Percentiles rank a stretch among this genome's conserved stretches.
phyloP scores from a whole-genome alignment of 1,140 invertebrate genomes.

The Calycopis cecrops region DNA sequence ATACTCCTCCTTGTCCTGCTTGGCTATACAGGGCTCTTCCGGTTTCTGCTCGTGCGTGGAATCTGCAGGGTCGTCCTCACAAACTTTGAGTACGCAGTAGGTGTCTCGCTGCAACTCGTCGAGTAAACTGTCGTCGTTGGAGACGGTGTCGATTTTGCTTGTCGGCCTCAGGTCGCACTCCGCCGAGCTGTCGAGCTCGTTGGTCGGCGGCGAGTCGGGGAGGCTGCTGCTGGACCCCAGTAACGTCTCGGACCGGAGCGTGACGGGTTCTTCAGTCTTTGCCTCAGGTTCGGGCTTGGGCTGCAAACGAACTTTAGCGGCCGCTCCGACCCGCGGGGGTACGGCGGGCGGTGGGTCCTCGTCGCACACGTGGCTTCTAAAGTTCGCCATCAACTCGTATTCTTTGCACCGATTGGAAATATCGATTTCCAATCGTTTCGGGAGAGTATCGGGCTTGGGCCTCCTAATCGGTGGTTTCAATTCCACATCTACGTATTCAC shows the following conservation, averaged over 20 bases:
- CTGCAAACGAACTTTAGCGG: conserved; percentile 26
- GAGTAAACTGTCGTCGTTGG: conserved; percentile 57
- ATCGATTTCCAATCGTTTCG: conserved; percentile 28
- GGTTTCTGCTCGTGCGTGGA: conserved; percentile 23
- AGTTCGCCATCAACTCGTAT: conserved; percentile 68
- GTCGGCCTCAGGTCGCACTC: conserved; percentile 29
- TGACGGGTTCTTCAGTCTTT: conserved; percentile 26
- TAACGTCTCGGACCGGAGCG: conserved; percentile 29
- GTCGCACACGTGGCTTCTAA: conserved; percentile 46
- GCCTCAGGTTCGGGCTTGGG: conserved; percentile 32
- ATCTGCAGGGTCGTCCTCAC: conserved; percentile 51
- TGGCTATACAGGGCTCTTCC: conserved; percentile 22
- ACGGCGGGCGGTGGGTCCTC: conserved; percentile 61
- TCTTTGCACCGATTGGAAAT: conserved; percentile 49
- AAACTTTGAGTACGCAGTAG: conserved; percentile 57
- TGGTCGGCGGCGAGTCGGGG: conserved; percentile 28
- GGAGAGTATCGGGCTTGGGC: conserved; percentile 33
- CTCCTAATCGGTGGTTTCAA: conserved; percentile 40
- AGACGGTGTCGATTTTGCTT: conserved; percentile 40
- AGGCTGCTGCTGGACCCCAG: conserved; percentile 33
- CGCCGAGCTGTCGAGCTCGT: conserved; percentile 20
- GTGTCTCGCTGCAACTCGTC: conserved; percentile 59
- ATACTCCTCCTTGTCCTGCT: conserved; percentile 44
- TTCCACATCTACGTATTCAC: conserved; percentile 61
- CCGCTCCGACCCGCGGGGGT: conserved; percentile 48